Base-by-base conservation (phyloP, 2,888 invertebrate species). In the Vesta saturnalis region DNA sequence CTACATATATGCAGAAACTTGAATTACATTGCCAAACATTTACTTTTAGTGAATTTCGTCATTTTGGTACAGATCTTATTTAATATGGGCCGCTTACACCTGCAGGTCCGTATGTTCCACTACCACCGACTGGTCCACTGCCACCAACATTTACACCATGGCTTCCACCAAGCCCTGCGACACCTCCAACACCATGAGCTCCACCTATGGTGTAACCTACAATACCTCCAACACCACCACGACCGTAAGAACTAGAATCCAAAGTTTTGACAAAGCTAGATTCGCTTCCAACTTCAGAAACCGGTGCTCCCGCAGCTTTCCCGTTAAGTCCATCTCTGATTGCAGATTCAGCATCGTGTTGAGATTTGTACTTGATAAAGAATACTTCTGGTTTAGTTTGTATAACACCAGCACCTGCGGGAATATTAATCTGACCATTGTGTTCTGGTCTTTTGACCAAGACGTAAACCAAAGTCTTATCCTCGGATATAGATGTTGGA, bases 311-410 rank as follows among this genome's bases (percentile, higher is more conserved):
- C 12, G 69, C 60, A 46, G 60, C 30, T 3, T 49, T 47, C 10
- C 69, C 72, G 18, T 72, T 70, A 10, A 57, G 49, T 8, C 60
- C 73, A 58, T 19, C 73, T 61, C 69, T 73, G 73, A 61, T 71
- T 73, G 18, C 72, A 69, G 46, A 30, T 52, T 69, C 70, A 22
- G 64, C 74, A 15, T 73, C 64, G 3, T 84, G 86, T 85, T 90
- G 90, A 71, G 90, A 90, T 85, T 90, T 91, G 88, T 91, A 91
- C 75, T 90, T 89, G 87, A 91, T 93, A 88, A 93, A 93, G 89
- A 93, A 93, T 69, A 93, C 93, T 85, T 94, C 93, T 67, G 93
- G 93, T 86, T 93, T 93, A 82, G 91, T 90, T 73, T 93, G 93
- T 78, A 91, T 91, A 64, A 92, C 93, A 57, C 93, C 92, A 1